Base-by-base conservation (phyloP, 2,113 vertebrate genomes). In the Rhinopithecus roxellana region DNA sequence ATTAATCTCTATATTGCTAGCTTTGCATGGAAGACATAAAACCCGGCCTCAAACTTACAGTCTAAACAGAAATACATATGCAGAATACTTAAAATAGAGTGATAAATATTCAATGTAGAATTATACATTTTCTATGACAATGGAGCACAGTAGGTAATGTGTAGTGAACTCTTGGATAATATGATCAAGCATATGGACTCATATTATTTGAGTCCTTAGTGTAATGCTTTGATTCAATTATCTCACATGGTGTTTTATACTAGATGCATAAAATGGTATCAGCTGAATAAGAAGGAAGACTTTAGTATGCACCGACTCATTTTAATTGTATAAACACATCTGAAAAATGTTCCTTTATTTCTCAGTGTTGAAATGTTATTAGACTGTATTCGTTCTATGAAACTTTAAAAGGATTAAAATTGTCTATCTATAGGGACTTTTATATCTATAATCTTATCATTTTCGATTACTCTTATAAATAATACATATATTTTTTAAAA, bases 161-260 rank as follows among this genome's bases (percentile, higher is more conserved):
- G 78, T 92, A 96, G 75, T 94, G 89, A 97, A 97, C 64, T 88
- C 84, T 61, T 96, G 38, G 38, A 96, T 96, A 96, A 97, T 88
- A 82, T 64, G 81, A 96, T 96, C 52, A 95, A 95, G 30, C 94
- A 93, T 96, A 96, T 94, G 74, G 77, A 67, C 83, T 96, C 90
- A n/a, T 43, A 94, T 95, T 96, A 95, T 90, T 85, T 95, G 52
- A 93, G 32, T 78, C 90, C n/a, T 92, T 92, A 75, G 81, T 96
- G 90, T 89, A 96, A 93, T 69, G 13, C 82, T 96, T 96, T 96
- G 84, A 96, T 97, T 96, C 52, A 94, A 78, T 96, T 94, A 96
- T 95, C 57, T 95, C 35, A 22, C 87, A 94, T 77, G 50, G 70
- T 92, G 50, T 57, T 72, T 96, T 89, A 57, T 38, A n/a, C 45